Evolutionary conservation across 2,888 invertebrate species (phyloP).

Genomic region (Mamestra brassicae): DNA sequence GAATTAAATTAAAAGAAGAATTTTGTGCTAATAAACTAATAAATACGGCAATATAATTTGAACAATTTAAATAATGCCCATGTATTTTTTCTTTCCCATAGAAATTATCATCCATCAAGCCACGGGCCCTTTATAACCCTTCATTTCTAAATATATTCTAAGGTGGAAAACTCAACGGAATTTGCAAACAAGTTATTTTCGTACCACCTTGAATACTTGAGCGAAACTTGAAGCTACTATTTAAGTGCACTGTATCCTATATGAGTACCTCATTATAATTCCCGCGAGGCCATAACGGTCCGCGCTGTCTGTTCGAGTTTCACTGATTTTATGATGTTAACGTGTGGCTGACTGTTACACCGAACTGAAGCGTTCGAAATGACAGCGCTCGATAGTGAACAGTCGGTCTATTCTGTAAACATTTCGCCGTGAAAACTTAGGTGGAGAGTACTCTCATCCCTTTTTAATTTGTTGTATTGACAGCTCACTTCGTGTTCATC

Average conservation of each 20-base stretch:
- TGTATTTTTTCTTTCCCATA: too few species aligned
- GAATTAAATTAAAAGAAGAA: too few species aligned
- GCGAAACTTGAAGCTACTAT: conserved; percentile 30
- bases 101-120: background rate
- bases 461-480: too few species aligned
- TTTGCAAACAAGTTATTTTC: conserved; percentile 12
- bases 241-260: conserved; percentile 36
- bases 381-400: background rate
- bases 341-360: conserved; percentile 62
- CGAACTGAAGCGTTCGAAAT: conserved; percentile 26
- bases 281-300: conserved; percentile 74
- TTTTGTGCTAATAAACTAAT: too few species aligned
- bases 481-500: too few species aligned
- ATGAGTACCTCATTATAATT: conserved; percentile 79
- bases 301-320: conserved; percentile 73
- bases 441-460: too few species aligned
- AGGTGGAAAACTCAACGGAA: background rate
- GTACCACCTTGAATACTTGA: conserved; percentile 6
- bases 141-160: background rate
- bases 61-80: too few species aligned
- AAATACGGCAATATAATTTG: too few species aligned
- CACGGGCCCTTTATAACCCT: background rate
- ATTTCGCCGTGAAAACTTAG: too few species aligned
- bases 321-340: conserved; percentile 76
- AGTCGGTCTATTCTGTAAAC: too few species aligned